A percentile compares a stretch with the other conserved stretches of the same genome.
Evolutionary conservation across 2,113 vertebrate species (phyloP).

Genomic region (Ginglymostoma cirratum): DNA sequence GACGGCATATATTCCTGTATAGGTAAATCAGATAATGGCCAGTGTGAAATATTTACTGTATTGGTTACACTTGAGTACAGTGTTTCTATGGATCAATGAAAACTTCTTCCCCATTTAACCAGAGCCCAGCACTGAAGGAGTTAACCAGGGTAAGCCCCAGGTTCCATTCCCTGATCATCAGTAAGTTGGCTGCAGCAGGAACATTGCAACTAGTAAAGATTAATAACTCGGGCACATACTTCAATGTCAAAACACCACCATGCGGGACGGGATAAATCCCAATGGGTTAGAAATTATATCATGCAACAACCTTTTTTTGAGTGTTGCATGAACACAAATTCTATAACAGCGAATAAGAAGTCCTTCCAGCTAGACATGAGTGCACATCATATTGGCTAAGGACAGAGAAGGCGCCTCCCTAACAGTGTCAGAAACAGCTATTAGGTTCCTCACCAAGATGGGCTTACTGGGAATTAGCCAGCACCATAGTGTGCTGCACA

Average conservation of each 20-base stretch:
- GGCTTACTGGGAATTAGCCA: background rate
- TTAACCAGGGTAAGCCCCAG: too few relatives aligned
- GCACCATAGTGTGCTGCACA: background rate
- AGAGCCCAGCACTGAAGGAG: background rate
- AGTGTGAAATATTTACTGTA: background rate
- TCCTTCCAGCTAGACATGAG: background rate
- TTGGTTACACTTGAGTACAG: background rate
- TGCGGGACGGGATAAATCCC: background rate
- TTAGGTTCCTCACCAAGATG: background rate
- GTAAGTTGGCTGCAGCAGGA: background rate
- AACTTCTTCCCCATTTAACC: background rate
- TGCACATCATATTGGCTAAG: background rate
- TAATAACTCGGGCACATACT: background rate
- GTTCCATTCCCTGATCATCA: background rate
- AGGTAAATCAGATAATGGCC: conserved; percentile 30
- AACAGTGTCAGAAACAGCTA: background rate
- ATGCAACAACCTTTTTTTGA: background rate
- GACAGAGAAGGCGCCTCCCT: background rate
- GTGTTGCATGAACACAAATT: background rate
- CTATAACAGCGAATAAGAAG: background rate
- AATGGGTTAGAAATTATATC: background rate
- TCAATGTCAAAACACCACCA: background rate
- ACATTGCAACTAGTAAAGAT: background rate
- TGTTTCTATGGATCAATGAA: background rate
- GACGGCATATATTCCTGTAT: conserved; percentile 40